phyloP scores from a whole-genome alignment of 2,888 invertebrate species.

The Trichopoda pennipes region DNA sequence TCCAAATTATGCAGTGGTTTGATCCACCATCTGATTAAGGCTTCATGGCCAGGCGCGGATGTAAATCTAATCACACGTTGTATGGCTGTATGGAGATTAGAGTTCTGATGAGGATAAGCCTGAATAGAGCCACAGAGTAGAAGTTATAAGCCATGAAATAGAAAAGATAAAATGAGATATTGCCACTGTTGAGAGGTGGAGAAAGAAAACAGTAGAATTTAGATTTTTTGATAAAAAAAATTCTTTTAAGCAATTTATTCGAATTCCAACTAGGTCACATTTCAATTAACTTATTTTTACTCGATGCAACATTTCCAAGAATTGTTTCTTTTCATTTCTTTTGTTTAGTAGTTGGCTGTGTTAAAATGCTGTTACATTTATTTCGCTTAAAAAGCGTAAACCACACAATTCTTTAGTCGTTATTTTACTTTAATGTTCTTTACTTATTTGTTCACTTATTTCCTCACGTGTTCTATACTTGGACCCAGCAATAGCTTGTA shows the following conservation, averaged over 20 bases:
- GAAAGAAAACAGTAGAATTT: no score
- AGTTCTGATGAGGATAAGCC: no score
- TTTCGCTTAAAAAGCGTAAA: conserved; percentile 38
- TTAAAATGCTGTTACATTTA: conserved; percentile 22
- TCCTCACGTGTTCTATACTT: conserved; percentile 24
- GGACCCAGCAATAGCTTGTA: conserved; percentile 18
- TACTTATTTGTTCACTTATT: neutral
- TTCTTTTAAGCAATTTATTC: neutral
- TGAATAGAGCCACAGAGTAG: no score
- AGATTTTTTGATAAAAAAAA: no score
- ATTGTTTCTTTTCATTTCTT: conserved; percentile 19
- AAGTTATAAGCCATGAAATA: no score
- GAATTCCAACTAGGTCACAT: neutral
- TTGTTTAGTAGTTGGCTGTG: conserved; percentile 9
- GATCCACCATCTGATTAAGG: no score
- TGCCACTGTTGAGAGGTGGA: no score
- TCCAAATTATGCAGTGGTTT: no score
- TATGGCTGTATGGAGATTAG: no score
- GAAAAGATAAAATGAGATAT: no score
- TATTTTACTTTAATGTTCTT: neutral
- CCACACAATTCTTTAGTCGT: conserved; percentile 13
- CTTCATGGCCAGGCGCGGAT: no score
- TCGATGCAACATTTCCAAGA: neutral
- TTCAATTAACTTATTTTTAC: neutral
- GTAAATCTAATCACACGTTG: no score